phyloP scores from a whole-genome alignment of 2,888 invertebrate species.

The Dynastes grantii region DNA sequence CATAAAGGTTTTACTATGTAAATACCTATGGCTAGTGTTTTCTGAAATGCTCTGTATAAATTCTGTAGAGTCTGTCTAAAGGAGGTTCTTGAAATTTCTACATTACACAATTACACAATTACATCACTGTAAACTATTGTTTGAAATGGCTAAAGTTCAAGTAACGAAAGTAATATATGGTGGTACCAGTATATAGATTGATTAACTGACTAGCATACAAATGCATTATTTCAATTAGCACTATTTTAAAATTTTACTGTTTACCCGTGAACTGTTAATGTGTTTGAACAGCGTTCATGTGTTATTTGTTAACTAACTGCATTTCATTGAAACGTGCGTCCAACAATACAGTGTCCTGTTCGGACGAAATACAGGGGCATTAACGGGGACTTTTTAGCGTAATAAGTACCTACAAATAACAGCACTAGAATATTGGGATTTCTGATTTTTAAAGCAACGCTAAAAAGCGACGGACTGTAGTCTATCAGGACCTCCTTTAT shows the following conservation, averaged over 20 bases:
- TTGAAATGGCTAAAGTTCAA: not conserved
- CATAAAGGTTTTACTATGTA: too few relatives aligned
- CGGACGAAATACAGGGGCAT: slow-evolving; percentile 44
- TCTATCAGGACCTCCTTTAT: slow-evolving; percentile 37
- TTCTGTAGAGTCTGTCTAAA: too few relatives aligned
- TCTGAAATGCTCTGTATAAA: too few relatives aligned
- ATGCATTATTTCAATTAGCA: slow-evolving; percentile 54
- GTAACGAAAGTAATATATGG: not conserved
- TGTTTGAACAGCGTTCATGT: slow-evolving; percentile 54
- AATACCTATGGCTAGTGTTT: too few relatives aligned
- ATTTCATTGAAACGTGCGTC: slow-evolving; percentile 50
- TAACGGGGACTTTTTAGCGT: slow-evolving; percentile 53
- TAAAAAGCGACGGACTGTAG: slow-evolving; percentile 41
- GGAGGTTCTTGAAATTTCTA: too few relatives aligned
- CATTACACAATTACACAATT: too few relatives aligned
- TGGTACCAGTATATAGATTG: slow-evolving; percentile 27
- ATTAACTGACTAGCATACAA: slow-evolving; percentile 47
- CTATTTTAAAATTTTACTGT: slow-evolving; percentile 54
- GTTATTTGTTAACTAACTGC: slow-evolving; percentile 54
- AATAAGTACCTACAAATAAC: slow-evolving; percentile 53
- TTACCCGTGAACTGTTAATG: slow-evolving; percentile 53
- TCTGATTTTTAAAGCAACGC: slow-evolving; percentile 38
- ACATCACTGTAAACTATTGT: not conserved
- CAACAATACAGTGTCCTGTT: slow-evolving; percentile 48
- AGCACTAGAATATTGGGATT: slow-evolving; percentile 41